These are phyloP conservation scores for Drosophila orena DNA, from an alignment of 1,140 invertebrate genomes.

Conservation along the genomic window DNA sequence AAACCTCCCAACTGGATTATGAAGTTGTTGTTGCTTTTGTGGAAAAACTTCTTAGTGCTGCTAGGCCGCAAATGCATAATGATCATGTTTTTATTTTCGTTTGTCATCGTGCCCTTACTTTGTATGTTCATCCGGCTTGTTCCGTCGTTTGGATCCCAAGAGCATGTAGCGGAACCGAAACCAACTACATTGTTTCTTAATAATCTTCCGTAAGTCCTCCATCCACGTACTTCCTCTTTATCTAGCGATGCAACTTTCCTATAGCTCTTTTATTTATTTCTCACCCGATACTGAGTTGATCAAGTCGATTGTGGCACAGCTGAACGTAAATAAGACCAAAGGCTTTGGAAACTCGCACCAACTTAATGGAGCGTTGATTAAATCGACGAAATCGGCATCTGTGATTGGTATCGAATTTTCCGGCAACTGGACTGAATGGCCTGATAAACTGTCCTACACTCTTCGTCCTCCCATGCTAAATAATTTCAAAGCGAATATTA, in stretches of 20 bases:
- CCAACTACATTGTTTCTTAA: background rate
- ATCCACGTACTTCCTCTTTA: no score
- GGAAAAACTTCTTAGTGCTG: slow-evolving; percentile 16
- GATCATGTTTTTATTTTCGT: background rate
- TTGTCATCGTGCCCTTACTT: background rate
- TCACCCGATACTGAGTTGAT: background rate
- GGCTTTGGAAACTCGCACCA: background rate
- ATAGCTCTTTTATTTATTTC: background rate
- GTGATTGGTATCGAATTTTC: slow-evolving; percentile 18
- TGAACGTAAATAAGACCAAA: background rate
- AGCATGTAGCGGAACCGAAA: background rate
- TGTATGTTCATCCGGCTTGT: background rate
- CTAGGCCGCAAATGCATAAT: background rate
- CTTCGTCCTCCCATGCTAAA: background rate
- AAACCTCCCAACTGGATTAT: background rate
- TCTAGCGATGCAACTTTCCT: background rate
- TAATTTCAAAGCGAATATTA: background rate
- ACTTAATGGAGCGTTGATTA: background rate
- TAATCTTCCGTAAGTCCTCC: background rate
- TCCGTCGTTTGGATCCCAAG: accelerated
- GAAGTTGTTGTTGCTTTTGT: slow-evolving; percentile 4
- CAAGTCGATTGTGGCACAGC: background rate
- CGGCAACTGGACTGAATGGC: slow-evolving; percentile 1
- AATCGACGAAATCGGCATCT: background rate
- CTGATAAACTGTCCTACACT: background rate